phyloP scores from a whole-genome alignment of 2,888 invertebrate genomes.

The Cylindroiulus punctatus region DNA sequence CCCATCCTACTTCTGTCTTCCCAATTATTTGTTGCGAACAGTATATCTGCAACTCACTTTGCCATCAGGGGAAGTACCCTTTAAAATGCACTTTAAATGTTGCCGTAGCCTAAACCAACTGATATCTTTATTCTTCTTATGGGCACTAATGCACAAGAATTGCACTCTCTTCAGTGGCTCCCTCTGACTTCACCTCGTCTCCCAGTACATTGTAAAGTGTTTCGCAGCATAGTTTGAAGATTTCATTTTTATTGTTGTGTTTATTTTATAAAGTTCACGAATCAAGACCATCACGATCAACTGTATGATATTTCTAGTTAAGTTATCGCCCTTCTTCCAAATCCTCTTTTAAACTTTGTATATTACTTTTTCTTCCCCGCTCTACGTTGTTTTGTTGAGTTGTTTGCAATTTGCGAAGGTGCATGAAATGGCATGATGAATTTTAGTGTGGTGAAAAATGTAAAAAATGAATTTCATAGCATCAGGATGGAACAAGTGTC shows the following conservation, averaged over 20 bases:
- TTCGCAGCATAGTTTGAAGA: constrained; percentile 19
- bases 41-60: too few species aligned
- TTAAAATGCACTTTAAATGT: too few species aligned
- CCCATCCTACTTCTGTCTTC: too few species aligned
- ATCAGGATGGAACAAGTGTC: constrained; percentile 36
- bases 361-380: constrained; percentile 17
- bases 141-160: too few species aligned
- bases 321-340: background rate
- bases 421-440: constrained; percentile 17
- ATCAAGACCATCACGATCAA: constrained; percentile 12
- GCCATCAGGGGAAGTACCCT: too few species aligned
- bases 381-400: background rate
- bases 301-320: constrained; percentile 29
- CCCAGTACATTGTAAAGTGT: constrained; percentile 3
- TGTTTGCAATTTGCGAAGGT: constrained; percentile 29
- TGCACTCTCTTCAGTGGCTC: background rate
- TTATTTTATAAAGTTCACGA: constrained; percentile 26
- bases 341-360: constrained; percentile 42
- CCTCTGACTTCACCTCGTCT: background rate
- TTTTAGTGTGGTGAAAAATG: constrained; percentile 33
- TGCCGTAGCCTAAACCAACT: too few species aligned
- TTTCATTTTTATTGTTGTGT: constrained; percentile 34
- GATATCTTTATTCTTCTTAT: too few species aligned
- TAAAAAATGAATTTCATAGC: background rate
- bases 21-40: too few species aligned